Evolutionary conservation across 2,797 vertebrate genomes (phyloP).

Genomic region (Pangasius mekongensis): DNA sequence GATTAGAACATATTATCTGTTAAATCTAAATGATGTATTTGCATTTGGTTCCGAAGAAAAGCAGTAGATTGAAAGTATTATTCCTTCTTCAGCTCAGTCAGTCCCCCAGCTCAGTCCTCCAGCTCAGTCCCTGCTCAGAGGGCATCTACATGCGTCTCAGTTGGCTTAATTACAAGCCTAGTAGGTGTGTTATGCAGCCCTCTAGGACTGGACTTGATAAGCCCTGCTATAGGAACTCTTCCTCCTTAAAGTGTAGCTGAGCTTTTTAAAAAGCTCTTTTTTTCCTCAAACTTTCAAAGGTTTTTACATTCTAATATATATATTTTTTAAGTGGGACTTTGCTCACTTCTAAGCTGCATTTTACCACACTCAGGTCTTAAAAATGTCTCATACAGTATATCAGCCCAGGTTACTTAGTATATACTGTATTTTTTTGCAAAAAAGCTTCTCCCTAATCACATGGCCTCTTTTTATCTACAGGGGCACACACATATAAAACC

Average conservation of each 20-base stretch:
- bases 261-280: not conserved
- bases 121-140: too few species aligned
- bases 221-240: not conserved
- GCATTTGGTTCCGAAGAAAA: not conserved
- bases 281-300: not conserved
- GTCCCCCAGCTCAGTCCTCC: too few species aligned
- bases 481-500: slow-evolving; percentile 15
- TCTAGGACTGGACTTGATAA: not conserved
- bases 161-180: not conserved
- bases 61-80: not conserved
- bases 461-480: slow-evolving; percentile 23
- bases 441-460: slow-evolving; percentile 1
- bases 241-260: not conserved
- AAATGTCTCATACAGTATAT: not conserved
- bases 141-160: not conserved
- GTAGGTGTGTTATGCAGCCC: not conserved
- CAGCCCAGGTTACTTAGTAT: not conserved
- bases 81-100: not conserved
- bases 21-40: not conserved
- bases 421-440: not conserved
- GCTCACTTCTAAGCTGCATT: not conserved
- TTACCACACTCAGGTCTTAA: not conserved
- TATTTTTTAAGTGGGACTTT: not conserved
- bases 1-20: not conserved
- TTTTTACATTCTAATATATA: not conserved